phyloP scores from a whole-genome alignment of 1,140 invertebrate species.

The Ceratina calcarata region DNA sequence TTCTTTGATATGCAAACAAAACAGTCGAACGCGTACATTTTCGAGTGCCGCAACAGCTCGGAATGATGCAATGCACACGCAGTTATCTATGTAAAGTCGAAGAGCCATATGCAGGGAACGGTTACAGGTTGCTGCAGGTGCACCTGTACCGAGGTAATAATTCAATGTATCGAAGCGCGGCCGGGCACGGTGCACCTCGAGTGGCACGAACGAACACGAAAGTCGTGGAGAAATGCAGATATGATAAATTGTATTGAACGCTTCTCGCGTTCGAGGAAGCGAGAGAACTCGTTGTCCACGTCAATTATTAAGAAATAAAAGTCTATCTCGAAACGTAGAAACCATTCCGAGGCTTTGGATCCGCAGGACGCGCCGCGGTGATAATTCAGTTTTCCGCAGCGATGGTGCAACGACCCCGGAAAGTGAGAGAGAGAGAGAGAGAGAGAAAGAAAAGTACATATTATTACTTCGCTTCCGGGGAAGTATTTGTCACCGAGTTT shows the following conservation, averaged over 20 bases:
- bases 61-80: slow-evolving; percentile 33
- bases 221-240: slow-evolving; percentile 25
- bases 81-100: slow-evolving; percentile 14
- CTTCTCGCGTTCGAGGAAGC: neutral
- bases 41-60: slow-evolving; percentile 9
- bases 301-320: slow-evolving; percentile 38
- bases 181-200: neutral
- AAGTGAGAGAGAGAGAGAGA: no score
- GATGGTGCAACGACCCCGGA: neutral
- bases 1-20: neutral
- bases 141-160: slow-evolving; percentile 56
- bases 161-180: slow-evolving; percentile 43
- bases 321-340: slow-evolving; percentile 1
- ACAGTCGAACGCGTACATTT: slow-evolving; percentile 1
- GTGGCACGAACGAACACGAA: slow-evolving; percentile 23
- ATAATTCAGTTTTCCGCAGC: slow-evolving; percentile 32
- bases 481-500: slow-evolving; percentile 22
- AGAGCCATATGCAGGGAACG: slow-evolving; percentile 21
- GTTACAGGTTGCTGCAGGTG: slow-evolving; percentile 38
- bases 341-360: neutral
- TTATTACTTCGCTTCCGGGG: slow-evolving; percentile 9
- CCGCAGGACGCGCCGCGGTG: neutral
- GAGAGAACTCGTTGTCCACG: neutral
- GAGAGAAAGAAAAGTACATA: no score
- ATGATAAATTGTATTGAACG: slow-evolving; percentile 25